Conservation (phyloP, 2,797 vertebrate species). For the Vireo griseus region DNA sequence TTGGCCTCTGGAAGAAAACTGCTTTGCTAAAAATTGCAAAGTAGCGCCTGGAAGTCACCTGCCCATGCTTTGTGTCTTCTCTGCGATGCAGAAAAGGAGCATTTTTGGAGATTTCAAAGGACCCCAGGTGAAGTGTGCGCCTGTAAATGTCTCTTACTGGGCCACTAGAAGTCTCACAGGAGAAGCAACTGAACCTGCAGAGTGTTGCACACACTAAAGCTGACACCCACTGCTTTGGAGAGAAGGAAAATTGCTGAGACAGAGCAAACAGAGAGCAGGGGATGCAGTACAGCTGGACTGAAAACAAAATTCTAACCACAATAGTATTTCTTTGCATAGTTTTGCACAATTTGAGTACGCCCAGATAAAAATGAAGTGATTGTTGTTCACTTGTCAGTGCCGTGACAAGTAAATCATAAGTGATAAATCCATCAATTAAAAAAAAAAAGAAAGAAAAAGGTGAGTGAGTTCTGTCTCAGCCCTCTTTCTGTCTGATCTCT, state of each 20-base stretch:
- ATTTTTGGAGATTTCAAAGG: background rate
- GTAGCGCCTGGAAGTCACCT: background rate
- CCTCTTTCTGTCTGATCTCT: background rate
- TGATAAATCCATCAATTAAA: background rate
- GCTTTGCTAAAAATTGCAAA: background rate
- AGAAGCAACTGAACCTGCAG: background rate
- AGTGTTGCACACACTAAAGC: rapidly evolving
- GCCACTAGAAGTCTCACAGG: rapidly evolving
- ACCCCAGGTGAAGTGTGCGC: background rate
- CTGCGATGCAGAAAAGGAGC: background rate
- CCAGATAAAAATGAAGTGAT: background rate
- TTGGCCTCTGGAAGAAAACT: background rate
- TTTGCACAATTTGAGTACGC: background rate
- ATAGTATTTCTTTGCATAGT: background rate
- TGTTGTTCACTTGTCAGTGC: background rate
- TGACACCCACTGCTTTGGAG: background rate
- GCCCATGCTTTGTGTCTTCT: background rate
- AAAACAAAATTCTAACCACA: background rate
- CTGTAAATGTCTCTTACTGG: background rate
- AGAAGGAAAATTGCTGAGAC: background rate
- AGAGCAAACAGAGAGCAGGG: background rate
- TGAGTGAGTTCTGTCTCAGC: background rate
- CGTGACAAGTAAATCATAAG: rapidly evolving
- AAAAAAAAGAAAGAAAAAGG: no score
- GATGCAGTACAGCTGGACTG: background rate